Base-by-base conservation (phyloP, 2,797 vertebrate species). In the Lepidocolaptes lacrymiger region DNA sequence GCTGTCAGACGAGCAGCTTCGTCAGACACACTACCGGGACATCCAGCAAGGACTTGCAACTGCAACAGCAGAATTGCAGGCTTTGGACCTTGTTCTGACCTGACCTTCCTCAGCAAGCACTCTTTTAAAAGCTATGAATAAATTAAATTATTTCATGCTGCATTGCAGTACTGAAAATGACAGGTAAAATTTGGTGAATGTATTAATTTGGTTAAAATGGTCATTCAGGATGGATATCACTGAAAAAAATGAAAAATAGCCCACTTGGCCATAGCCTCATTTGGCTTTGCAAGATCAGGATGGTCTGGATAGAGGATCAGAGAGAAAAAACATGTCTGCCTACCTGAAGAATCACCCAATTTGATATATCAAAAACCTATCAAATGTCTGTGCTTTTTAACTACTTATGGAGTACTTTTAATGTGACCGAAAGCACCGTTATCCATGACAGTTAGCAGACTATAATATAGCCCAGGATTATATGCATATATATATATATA, bases 21-120 rank as follows among this genome's bases (percentile, higher is more conserved):
- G 5, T 39, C 1, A 0, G 4, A 11, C 2, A 1, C 22, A 14
- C 19, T 52, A 7, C 28, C 44, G 26, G 34, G 16, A 32, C 43
- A 48, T 5, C 22, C 36, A 37, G 30, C 14, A 64, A 37, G 3
- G 26, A 49, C 12, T 36, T 37, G 21, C 10, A 73, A 36, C 27
- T 10, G 10, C 21, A 82, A 74, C 3, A 61, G 21, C 66, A 88
- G 54, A 78, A 19, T 15, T 77, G 18, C 37, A 48, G 34, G 16
- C 32, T 2, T 69, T 37, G 9, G 23, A 48, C 17, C 12, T 74
- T 37, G 27, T 59, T n/a, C 51, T 58, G 27, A 46, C 17, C 34
- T 28, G 48, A 18, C 17, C 7, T 62, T 64, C 43, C 21, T 28
- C 76, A 80, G 17, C 9, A 85, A 61, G 10, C 6, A 32, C 23